phyloP scores from a whole-genome alignment of 2,113 vertebrate species.

The Caretta caretta region DNA sequence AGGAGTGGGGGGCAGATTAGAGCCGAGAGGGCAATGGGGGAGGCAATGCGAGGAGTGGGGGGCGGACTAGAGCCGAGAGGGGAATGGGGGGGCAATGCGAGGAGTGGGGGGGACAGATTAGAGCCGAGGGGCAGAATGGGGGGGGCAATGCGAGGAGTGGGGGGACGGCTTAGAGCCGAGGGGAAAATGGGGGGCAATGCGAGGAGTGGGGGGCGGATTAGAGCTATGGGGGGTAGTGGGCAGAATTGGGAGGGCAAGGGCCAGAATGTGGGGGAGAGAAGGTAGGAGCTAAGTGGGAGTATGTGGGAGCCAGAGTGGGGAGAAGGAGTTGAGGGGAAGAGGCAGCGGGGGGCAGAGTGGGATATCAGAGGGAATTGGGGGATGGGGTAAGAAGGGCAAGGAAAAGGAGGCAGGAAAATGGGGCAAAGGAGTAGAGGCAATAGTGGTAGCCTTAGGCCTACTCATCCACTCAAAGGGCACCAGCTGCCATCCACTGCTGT shows the following conservation, averaged over 20 bases:
- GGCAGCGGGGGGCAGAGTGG: background rate
- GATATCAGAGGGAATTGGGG: too few species aligned
- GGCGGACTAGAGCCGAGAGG: background rate
- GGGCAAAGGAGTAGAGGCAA: too few species aligned
- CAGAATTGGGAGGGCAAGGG: background rate
- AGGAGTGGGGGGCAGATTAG: background rate
- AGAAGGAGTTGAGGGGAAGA: background rate
- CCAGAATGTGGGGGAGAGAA: background rate
- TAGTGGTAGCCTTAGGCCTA: background rate
- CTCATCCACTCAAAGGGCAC: background rate
- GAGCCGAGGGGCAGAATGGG: too few species aligned
- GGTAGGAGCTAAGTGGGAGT: background rate
- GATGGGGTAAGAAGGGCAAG: too few species aligned
- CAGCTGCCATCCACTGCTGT: too few species aligned
- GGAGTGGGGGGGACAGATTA: background rate
- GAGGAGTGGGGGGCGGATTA: background rate
- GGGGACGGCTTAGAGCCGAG: background rate
- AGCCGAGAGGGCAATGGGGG: background rate
- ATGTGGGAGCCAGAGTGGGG: background rate
- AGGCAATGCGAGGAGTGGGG: background rate
- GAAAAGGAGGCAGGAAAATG: background rate
- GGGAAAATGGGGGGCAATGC: background rate
- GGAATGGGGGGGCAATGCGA: background rate
- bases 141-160: background rate
- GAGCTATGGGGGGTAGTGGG: background rate